Evolutionary conservation across 2,888 invertebrate genomes (phyloP), one percentile per base, ranked within the genome.

Genomic region (Hyposoter dolosus): DNA sequence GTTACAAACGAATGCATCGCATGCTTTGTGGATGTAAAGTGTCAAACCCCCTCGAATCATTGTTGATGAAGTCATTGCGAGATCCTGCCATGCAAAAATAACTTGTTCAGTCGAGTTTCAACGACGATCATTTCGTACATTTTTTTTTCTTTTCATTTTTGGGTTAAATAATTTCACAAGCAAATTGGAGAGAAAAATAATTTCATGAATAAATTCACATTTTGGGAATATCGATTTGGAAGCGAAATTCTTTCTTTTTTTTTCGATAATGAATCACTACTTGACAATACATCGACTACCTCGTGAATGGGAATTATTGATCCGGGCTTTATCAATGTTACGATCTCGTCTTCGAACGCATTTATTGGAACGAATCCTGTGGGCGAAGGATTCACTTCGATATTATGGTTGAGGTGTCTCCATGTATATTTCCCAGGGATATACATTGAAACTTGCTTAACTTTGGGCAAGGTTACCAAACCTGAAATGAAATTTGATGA

Each of bases 361-460:
- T 86, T 72, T 15, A 90, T 74, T 0, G 87, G 83, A 10, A 66
- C 87, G 10, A 63, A 68, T 4, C 81, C 82, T 32, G 40, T 60
- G 7, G 76, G 71, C 1, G 88, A 82, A 7, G 89, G 86, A 15
- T 47, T 1, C 23, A 89, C 83, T n/a, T 75, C 60, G 5, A 72
- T 43, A 15, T 89, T 90, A 5, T 85, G 88, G n/a, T 75, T 47
- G 4, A 91, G 86, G 84, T 90, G 89, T n/a, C 87, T 82, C 91
- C 91, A 91, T 0, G 89, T 68, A 47, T 82, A 45, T 50, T 81
- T 47, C 10, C 90, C 90, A 1, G 91, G 91, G 45, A 91, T 80
- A 84, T 88, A 88, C 88, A 91, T 90, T 10, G 81, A 40, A 3
- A 90, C 83, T 72, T 90, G 88, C 6, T 50, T 28, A 1, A 85